Base-by-base conservation (phyloP, 2,797 vertebrate genomes). In the Pygocentrus nattereri region DNA sequence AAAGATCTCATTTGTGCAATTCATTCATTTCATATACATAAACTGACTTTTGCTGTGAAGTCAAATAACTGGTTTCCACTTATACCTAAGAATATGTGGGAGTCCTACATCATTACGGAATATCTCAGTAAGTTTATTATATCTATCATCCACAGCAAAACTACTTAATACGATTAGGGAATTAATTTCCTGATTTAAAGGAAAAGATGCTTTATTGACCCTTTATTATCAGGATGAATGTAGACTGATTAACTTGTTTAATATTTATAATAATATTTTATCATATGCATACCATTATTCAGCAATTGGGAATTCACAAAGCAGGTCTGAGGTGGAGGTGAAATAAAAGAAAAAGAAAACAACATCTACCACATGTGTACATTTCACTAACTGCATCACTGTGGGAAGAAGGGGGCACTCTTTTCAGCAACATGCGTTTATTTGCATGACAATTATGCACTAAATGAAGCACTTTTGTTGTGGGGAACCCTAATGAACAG, bases 401-500 rank as follows among this genome's bases (percentile, higher is more conserved):
- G 34, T 74, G 80, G 34, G 47, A 70, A 50, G 47, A 64, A 34
- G n/a, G 44, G 21, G 44, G 73, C 56, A 64, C n/a, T 71, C 78
- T 84, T 49, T 75, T 75, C 76, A 76, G 83, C 52, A 79, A 81
- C 78, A 38, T 38, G 34, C 72, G 59, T 85, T 87, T 78, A 79
- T 85, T 85, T 79, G 67, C 82, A 85, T 82, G 81, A 83, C 81
- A 87, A 85, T 82, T 82, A 82, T 38, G 41, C 31, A 50, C 64
- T 62, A 84, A 82, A 79, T 78, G 69, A 81, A 79, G 79, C 69
- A 74, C 80, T 88, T 84, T 83, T 79, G 80, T 85, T 81, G 74
- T 80, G 49, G 54, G 73, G 69, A 80, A 74, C 85, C 83, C 83
- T 85, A 85, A 87, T 82, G 85, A 86, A 86, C 83, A 70, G 78